Conservation (phyloP, 2,888 invertebrate genomes). For the Apodemia zela region DNA sequence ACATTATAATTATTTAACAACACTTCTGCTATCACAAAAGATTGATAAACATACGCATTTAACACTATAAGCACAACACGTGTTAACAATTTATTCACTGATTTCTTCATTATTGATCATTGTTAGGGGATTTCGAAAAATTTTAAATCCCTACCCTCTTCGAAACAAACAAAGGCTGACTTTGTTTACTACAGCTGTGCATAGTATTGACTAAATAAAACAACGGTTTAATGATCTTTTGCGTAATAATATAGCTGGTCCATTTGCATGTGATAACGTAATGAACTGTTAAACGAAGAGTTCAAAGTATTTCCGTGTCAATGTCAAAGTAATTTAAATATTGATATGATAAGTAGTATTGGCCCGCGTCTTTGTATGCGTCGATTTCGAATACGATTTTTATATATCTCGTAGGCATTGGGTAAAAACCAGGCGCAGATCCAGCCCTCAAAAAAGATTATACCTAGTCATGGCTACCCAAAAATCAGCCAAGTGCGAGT, state of each 20-base stretch:
- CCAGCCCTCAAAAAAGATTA: too few species aligned
- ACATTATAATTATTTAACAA: constrained; percentile 59
- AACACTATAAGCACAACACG: constrained; percentile 54
- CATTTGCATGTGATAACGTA: not conserved
- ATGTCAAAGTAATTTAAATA: not conserved
- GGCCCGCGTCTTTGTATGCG: too few species aligned
- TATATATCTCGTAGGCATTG: too few species aligned
- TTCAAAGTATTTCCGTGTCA: not conserved
- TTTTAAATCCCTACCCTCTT: not conserved
- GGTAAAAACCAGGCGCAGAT: too few species aligned
- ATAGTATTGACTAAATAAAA: not conserved
- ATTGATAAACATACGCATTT: constrained; percentile 59
- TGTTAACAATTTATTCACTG: constrained; percentile 37
- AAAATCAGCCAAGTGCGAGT: too few species aligned
- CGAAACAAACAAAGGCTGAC: not conserved
- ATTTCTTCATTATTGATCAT: not conserved
- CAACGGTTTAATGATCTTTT: not conserved
- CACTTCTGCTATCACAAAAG: constrained; percentile 63
- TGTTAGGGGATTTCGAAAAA: not conserved
- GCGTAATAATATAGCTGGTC: not conserved
- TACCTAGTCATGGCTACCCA: too few species aligned
- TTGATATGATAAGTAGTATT: too few species aligned
- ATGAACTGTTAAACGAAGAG: not conserved
- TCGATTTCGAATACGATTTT: too few species aligned
- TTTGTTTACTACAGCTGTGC: not conserved